phyloP scores from a whole-genome alignment of 1,140 invertebrate species.

The Ostrea denselamellosa region DNA sequence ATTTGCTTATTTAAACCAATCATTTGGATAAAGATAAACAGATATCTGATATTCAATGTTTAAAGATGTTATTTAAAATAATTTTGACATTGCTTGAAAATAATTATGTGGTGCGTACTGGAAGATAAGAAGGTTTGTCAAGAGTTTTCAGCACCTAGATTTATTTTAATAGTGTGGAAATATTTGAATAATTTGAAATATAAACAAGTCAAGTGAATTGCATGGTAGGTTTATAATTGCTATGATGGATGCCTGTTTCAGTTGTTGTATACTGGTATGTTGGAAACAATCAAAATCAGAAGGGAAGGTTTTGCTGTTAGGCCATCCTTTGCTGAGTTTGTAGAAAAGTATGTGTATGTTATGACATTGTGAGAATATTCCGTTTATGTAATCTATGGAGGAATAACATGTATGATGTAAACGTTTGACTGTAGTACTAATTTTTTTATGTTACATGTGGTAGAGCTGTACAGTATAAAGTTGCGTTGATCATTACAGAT shows the following conservation, averaged over 20 bases:
- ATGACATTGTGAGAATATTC: neutral
- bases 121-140: no score
- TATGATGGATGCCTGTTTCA: constrained; percentile 83
- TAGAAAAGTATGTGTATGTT: constrained; percentile 73
- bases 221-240: no score
- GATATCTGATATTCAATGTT: no score
- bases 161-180: constrained; percentile 75
- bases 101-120: no score
- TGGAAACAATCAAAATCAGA: constrained; percentile 78
- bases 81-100: no score
- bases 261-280: constrained; percentile 82
- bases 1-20: neutral
- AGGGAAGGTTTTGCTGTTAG: constrained; percentile 77
- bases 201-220: no score
- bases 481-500: constrained; percentile 61
- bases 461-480: neutral
- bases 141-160: neutral
- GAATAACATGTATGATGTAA: neutral
- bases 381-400: neutral
- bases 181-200: no score
- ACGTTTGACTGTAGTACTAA: neutral
- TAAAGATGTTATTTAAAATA: no score
- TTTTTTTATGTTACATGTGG: no score
- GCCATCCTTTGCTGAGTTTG: constrained; percentile 76
- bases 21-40: no score